Base-by-base conservation (phyloP, 2,888 invertebrate species). In the Parnassius glacialis region DNA sequence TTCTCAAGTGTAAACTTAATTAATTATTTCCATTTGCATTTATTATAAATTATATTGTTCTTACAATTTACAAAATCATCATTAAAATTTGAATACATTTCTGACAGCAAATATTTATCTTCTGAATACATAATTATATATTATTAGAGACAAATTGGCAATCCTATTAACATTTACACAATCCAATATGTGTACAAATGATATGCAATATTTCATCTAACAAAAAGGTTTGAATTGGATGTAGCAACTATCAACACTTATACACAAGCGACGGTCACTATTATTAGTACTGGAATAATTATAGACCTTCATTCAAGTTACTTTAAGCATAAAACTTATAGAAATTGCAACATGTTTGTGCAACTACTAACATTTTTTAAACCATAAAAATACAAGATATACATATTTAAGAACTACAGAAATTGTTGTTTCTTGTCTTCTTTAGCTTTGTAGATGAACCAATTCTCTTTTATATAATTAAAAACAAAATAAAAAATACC, bases 191-290 rank as follows among this genome's bases (percentile, higher is more conserved):
- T 56, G 20, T 34, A 12, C 34, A 25, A 55, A 10, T 25, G 45
- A n/a, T 55, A 20, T 45, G 56, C 56, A 56, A 56, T 47, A 56
- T 12, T 56, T 56, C 34, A 47, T 56, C 25, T 12, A 56, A 56
- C 56, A 56, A 56, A 55, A 56, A 56, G 47, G 56, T 47, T 47
- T 41, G 34, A 47, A 9, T 13, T 10, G n/a, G 45, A 56, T 56
- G 42, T 13, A 41, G 56, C 56, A 56, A 55, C 11, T 13, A 41
- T 47, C 56, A 56, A 55, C 11, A 25, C 47, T 34, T 47, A 10
- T 44, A n/a, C 25, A 34, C 12, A 47, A 34, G 45, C 43, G 34
- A 13, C n/a, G 11, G 47, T 34, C n/a, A 9, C 34, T 43, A 5
- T 42, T 45, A 45, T 55, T 45, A 51, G 1, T 7, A 3, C 7